phyloP scores from a whole-genome alignment of 2,113 vertebrate genomes.

The Ondatra zibethicus region DNA sequence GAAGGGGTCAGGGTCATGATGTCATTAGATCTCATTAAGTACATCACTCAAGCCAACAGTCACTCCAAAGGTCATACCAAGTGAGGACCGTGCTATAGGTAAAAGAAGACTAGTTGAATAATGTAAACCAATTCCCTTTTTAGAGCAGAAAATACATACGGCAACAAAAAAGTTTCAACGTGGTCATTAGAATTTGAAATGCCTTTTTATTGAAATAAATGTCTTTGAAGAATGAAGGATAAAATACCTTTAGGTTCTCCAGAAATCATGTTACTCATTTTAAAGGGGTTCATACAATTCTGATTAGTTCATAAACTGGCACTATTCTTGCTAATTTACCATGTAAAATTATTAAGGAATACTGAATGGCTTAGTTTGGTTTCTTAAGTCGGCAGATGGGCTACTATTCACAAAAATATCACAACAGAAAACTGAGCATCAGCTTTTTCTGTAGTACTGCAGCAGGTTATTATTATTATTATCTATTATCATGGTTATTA shows the following conservation, averaged over 20 bases:
- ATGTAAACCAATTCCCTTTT: slow-evolving; percentile 51
- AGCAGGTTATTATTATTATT: too few species aligned
- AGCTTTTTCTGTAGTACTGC: neutral
- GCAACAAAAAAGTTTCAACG: slow-evolving; percentile 44
- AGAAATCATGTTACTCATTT: neutral
- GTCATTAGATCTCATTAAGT: slow-evolving; percentile 90
- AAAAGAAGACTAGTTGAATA: slow-evolving; percentile 71
- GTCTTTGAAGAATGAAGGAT: slow-evolving; percentile 4
- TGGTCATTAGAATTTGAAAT: neutral
- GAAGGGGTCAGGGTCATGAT: slow-evolving; percentile 87
- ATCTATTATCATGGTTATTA: neutral
- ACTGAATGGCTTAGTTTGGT: neutral
- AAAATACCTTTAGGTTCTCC: neutral
- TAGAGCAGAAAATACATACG: neutral
- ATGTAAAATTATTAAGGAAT: neutral
- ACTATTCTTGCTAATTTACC: neutral
- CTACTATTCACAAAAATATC: neutral
- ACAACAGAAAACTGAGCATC: neutral
- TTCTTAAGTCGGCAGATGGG: neutral
- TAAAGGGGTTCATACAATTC: neutral
- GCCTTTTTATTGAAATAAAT: neutral
- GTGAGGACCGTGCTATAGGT: slow-evolving; percentile 60
- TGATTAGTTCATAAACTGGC: neutral
- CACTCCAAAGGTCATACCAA: slow-evolving; percentile 85
- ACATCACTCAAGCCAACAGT: slow-evolving; percentile 86